Conservation (phyloP, 2,888 invertebrate species). For the Tipula lateralis region DNA sequence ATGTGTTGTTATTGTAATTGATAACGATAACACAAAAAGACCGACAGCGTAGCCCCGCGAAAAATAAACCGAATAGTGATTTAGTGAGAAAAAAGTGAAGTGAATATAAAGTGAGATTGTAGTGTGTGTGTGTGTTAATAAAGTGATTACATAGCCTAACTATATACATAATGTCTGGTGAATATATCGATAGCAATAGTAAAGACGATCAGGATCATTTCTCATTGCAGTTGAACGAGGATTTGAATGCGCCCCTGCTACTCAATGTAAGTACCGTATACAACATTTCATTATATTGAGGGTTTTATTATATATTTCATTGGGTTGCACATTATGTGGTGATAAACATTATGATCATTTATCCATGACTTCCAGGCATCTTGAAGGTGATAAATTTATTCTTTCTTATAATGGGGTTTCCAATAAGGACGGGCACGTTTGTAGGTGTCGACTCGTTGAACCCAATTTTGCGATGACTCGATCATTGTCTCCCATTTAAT, state of each 20-base stretch:
- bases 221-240: not conserved
- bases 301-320: too few relatives aligned
- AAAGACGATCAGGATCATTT: constrained; percentile 6
- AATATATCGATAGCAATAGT: not conserved
- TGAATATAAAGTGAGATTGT: not conserved
- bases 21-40: not conserved
- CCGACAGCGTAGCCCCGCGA: not conserved
- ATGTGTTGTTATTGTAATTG: not conserved
- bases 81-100: not conserved
- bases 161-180: not conserved
- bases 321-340: too few relatives aligned
- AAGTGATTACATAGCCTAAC: not conserved
- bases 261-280: not conserved
- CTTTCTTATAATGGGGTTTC: too few relatives aligned
- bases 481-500: too few relatives aligned
- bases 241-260: not conserved
- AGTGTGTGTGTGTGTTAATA: not conserved
- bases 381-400: too few relatives aligned
- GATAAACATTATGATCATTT: too few relatives aligned
- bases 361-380: too few relatives aligned
- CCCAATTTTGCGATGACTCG: too few relatives aligned
- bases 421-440: too few relatives aligned
- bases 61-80: not conserved
- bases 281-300: too few relatives aligned
- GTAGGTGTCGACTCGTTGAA: too few relatives aligned